A percentile compares a stretch with the other conserved stretches of the same genome.
phyloP scores from a whole-genome alignment of 1,140 invertebrate species.

The Odontomachus brunneus region DNA sequence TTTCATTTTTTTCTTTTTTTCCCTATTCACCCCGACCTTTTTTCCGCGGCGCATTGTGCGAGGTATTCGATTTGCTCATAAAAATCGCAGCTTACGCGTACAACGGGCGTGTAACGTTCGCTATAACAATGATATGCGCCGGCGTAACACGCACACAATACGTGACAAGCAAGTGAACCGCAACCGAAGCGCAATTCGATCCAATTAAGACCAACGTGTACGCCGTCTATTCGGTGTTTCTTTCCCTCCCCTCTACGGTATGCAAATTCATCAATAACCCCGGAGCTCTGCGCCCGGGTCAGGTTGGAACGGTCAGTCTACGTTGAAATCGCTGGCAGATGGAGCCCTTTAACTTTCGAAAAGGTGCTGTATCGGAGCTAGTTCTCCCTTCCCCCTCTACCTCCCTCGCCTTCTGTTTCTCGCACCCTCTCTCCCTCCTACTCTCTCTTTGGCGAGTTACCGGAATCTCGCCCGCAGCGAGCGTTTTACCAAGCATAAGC shows the following conservation, averaged over 20 bases:
- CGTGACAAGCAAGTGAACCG: slow-evolving; percentile 56
- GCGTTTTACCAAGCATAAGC: slow-evolving; percentile 73
- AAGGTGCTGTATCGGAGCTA: slow-evolving; percentile 28
- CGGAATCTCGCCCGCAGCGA: slow-evolving; percentile 63
- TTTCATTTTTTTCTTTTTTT: neutral
- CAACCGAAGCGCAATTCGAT: slow-evolving; percentile 47
- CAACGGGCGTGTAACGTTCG: slow-evolving; percentile 41
- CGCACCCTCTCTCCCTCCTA: slow-evolving; percentile 19
- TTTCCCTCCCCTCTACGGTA: slow-evolving; percentile 29
- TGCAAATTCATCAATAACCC: slow-evolving; percentile 56
- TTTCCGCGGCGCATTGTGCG: slow-evolving; percentile 20
- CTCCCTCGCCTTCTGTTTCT: neutral
- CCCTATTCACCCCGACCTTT: neutral
- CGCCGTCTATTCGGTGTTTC: slow-evolving; percentile 49
- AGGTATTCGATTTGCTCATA: slow-evolving; percentile 43
- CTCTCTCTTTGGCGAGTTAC: slow-evolving; percentile 55
- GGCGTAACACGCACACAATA: slow-evolving; percentile 50
- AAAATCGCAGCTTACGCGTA: slow-evolving; percentile 53
- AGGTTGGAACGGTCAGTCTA: slow-evolving; percentile 39
- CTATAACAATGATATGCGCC: slow-evolving; percentile 49
- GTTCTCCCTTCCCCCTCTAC: neutral
- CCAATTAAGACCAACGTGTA: slow-evolving; percentile 53
- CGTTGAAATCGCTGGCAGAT: slow-evolving; percentile 20
- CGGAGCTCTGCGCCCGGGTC: slow-evolving; percentile 23
- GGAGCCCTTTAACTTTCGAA: slow-evolving; percentile 58